Conservation (phyloP, 2,797 vertebrate species). For the Ctenopoma kingsleyae region DNA sequence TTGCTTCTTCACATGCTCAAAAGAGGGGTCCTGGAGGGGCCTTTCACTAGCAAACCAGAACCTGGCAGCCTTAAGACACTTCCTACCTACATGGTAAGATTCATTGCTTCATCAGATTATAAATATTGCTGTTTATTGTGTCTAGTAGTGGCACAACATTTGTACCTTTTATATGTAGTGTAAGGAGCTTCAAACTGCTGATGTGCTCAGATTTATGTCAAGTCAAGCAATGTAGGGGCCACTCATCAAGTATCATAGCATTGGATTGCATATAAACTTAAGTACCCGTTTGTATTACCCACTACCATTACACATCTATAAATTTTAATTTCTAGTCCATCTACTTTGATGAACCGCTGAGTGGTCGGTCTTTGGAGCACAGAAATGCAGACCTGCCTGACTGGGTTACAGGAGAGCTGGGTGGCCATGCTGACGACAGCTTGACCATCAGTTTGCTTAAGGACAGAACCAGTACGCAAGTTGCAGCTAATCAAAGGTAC, state of each 20-base stretch:
- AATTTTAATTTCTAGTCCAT: conserved; percentile 85
- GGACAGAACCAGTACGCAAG: conserved; percentile 54
- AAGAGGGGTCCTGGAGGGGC: conserved; percentile 88
- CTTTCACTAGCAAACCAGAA: conserved; percentile 90
- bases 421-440: conserved; percentile 59
- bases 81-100: conserved; percentile 91
- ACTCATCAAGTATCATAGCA: not conserved
- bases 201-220: not conserved
- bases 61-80: conserved; percentile 88
- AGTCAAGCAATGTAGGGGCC: not conserved
- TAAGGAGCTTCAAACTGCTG: not conserved
- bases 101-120: not conserved
- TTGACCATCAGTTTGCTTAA: conserved; percentile 52
- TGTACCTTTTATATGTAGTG: not conserved
- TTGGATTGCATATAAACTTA: not conserved
- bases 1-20: conserved; percentile 93
- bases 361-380: conserved; percentile 46
- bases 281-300: not conserved
- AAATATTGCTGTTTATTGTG: not conserved
- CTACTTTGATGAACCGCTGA: conserved; percentile 91
- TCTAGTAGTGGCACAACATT: not conserved
- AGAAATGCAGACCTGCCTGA: conserved; percentile 81
- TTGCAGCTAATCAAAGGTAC: conserved; percentile 75
- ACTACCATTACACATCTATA: not conserved
- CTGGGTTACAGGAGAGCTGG: conserved; percentile 89